phyloP scores from a whole-genome alignment of 1,140 invertebrate species.

The Neodiprion virginianus region DNA sequence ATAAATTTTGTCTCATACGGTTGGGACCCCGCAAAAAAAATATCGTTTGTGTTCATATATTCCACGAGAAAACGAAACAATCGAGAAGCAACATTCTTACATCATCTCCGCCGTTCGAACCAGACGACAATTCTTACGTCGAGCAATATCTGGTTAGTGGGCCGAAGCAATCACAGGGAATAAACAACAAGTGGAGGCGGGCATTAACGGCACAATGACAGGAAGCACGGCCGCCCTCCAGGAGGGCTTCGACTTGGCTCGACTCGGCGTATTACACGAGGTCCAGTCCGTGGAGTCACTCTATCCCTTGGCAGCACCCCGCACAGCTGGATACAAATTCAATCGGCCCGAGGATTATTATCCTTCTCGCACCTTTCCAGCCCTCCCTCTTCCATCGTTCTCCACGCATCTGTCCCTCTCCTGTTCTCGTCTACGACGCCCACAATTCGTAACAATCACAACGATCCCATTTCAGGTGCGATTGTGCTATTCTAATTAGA shows the following conservation, averaged over 20 bases:
- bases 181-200: conserved; percentile 4
- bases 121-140: background rate
- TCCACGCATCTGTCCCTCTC: background rate
- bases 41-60: too few relatives aligned
- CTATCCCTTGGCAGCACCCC: background rate
- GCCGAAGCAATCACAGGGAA: background rate
- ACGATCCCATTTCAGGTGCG: background rate
- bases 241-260: background rate
- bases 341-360: background rate
- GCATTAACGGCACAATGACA: conserved; percentile 7
- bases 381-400: background rate
- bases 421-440: background rate
- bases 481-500: background rate
- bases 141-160: background rate
- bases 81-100: too few relatives aligned
- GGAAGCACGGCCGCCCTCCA: background rate
- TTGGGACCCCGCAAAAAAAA: too few relatives aligned
- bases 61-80: too few relatives aligned
- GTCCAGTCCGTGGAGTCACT: conserved; percentile 4
- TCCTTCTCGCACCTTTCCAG: background rate
- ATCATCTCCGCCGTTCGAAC: too few relatives aligned
- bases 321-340: conserved; percentile 7
- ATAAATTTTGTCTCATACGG: too few relatives aligned
- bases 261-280: background rate
- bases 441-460: background rate